Percentiles rank a stretch among this genome's conserved stretches.
These are phyloP conservation scores for Poecilia wingei DNA, from an alignment of 2,797 vertebrate species.

Conservation along the genomic window DNA sequence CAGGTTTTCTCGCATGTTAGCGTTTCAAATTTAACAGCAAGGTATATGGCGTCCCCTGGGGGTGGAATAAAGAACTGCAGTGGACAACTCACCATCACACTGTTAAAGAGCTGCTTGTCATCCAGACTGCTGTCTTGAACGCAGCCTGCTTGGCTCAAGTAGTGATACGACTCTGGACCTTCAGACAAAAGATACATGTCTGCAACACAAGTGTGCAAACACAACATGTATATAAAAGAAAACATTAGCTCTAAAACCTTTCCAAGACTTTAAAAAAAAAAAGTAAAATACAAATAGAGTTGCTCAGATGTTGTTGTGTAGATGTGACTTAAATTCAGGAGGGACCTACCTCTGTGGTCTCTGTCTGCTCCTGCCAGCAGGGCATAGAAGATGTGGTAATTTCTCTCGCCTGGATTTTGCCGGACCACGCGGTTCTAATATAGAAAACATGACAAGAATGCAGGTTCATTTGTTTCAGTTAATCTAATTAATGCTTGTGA, in stretches of 20 bases:
- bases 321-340: not conserved
- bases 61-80: slow-evolving; percentile 23
- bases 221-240: not conserved
- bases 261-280: not conserved
- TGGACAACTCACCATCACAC: slow-evolving; percentile 85
- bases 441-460: slow-evolving; percentile 26
- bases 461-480: not conserved
- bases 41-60: slow-evolving; percentile 53
- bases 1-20: not conserved
- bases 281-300: not conserved
- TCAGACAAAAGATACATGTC: slow-evolving; percentile 84
- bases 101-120: slow-evolving; percentile 86
- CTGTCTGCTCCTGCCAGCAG: slow-evolving; percentile 84
- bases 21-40: not conserved
- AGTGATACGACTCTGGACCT: slow-evolving; percentile 82
- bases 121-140: slow-evolving; percentile 84
- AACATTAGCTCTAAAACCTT: not conserved
- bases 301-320: not conserved
- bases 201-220: slow-evolving; percentile 49
- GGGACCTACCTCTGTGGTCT: slow-evolving; percentile 84
- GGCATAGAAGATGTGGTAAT: slow-evolving; percentile 93
- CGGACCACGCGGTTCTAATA: slow-evolving; percentile 90
- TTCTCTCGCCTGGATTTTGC: slow-evolving; percentile 91
- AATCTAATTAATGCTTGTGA: not conserved
- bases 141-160: slow-evolving; percentile 89